Evolutionary conservation across 2,113 vertebrate genomes (phyloP).

Genomic region (rat (Rattus norvegicus)): GRCr8 NC_086024.1:108795001-108795500

Average conservation of each 20-base stretch:
- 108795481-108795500: background rate
- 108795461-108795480: background rate
- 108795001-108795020: constrained; percentile 76
- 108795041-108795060: constrained; percentile 62
- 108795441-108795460: background rate
- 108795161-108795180: background rate
- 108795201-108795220: background rate
- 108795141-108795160: constrained; percentile 21
- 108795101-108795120: constrained; percentile 62
- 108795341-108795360: background rate
- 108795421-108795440: background rate
- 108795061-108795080: constrained; percentile 70
- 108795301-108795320: background rate
- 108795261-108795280: background rate
- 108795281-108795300: background rate
- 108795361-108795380: background rate
- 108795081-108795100: constrained; percentile 76
- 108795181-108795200: background rate
- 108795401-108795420: background rate
- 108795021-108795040: constrained; percentile 75
- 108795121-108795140: constrained; percentile 68
- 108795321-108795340: background rate
- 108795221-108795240: background rate
- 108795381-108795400: background rate
- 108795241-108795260: background rate